Conservation (phyloP, 2,888 invertebrate species). For the Uropetala carovei region DNA sequence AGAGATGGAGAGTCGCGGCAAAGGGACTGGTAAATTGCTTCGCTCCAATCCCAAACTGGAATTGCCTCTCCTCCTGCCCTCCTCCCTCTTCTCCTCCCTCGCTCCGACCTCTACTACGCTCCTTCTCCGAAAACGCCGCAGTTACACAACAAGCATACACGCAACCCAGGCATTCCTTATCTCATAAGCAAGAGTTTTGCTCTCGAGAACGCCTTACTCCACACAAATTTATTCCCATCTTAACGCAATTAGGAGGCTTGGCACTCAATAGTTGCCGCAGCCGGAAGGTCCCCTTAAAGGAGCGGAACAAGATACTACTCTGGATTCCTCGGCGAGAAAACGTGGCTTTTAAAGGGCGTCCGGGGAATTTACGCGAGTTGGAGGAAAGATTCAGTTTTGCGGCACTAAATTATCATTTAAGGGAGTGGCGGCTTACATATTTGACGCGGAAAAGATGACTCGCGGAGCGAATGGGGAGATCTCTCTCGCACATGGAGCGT, state of each 20-base stretch:
- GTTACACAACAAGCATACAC: not conserved
- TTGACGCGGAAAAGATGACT: not conserved
- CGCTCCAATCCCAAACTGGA: conserved; percentile 49
- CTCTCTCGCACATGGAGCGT: no score
- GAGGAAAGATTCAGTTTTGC: not conserved
- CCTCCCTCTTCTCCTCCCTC: not conserved
- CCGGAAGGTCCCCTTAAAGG: conserved; percentile 40
- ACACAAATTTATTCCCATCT: conserved; percentile 42
- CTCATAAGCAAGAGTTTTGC: conserved; percentile 55
- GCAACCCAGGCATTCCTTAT: conserved; percentile 26
- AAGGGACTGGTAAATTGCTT: conserved; percentile 32
- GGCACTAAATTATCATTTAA: conserved; percentile 19
- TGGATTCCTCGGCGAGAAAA: not conserved
- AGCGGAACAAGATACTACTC: not conserved
- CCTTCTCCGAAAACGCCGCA: not conserved
- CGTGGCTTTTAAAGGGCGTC: not conserved
- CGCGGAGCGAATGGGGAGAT: not conserved
- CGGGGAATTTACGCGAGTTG: not conserved
- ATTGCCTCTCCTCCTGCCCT: not conserved
- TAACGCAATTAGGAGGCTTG: conserved; percentile 40
- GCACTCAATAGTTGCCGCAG: conserved; percentile 12
- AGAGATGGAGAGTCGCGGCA: not conserved
- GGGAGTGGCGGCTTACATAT: not conserved
- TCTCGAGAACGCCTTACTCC: conserved; percentile 41
- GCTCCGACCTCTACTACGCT: not conserved